Conservation (phyloP, 2,888 invertebrate genomes). For the Pristionchus entomophagus region DNA sequence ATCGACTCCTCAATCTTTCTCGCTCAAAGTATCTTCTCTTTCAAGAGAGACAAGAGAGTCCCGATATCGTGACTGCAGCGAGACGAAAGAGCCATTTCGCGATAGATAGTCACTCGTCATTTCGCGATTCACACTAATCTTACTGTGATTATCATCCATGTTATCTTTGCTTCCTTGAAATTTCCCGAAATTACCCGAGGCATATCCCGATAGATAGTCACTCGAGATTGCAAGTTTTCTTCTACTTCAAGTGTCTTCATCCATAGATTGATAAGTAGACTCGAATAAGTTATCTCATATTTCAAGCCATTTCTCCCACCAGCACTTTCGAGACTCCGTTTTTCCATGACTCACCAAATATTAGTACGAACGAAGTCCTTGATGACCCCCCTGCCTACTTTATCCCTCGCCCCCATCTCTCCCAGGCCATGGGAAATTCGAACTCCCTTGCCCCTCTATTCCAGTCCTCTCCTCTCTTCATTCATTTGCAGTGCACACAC, state of each 20-base stretch:
- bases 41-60: neutral
- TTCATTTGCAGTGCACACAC: constrained; percentile 11
- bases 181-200: no score
- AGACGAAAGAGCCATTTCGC: no score
- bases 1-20: neutral
- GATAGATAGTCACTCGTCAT: neutral
- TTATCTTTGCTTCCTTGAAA: no score
- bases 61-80: neutral
- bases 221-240: no score
- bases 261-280: no score
- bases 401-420: constrained; percentile 3
- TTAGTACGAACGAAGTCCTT: neutral
- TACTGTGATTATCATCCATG: no score
- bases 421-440: constrained; percentile 31
- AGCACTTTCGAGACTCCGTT: no score
- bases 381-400: neutral
- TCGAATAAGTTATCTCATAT: no score
- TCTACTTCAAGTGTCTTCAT: no score
- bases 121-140: neutral
- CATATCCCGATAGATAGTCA: no score
- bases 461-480: neutral
- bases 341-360: no score
- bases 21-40: neutral
- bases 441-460: neutral
- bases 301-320: no score